A percentile compares a stretch with the other conserved stretches of the same genome.
Conservation (phyloP, 2,113 vertebrate genomes). For the Nibea albiflora region DNA sequence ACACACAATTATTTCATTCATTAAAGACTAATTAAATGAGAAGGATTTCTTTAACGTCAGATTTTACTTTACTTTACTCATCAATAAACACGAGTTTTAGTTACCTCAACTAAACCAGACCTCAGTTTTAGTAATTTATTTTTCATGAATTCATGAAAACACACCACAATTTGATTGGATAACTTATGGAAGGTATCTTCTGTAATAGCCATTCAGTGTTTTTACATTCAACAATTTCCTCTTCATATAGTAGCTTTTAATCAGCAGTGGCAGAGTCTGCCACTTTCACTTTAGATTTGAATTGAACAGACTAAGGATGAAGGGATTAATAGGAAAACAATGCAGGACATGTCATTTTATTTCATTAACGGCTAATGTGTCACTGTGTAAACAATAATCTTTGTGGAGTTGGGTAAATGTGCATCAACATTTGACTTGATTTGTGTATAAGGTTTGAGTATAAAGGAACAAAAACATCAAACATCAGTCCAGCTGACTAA, state of each 20-base stretch:
- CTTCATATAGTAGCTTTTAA: background rate
- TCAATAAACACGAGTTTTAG: too few relatives aligned
- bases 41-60: too few relatives aligned
- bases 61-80: background rate
- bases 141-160: too few relatives aligned
- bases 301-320: background rate
- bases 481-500: background rate
- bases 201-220: too few relatives aligned
- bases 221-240: background rate
- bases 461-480: background rate
- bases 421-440: background rate
- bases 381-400: background rate
- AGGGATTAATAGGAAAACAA: background rate
- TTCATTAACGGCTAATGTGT: background rate
- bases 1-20: background rate
- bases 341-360: background rate
- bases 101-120: too few relatives aligned
- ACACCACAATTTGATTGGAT: too few relatives aligned
- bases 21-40: background rate
- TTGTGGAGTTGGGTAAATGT: background rate
- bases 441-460: too few relatives aligned
- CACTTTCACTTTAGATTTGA: background rate
- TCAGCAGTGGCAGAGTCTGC: background rate
- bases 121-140: too few relatives aligned
- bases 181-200: too few relatives aligned